Evolutionary conservation across 2,797 vertebrate species (phyloP), one percentile per base, ranked within the genome.

Genomic region (Scolopax rusticola): DNA sequence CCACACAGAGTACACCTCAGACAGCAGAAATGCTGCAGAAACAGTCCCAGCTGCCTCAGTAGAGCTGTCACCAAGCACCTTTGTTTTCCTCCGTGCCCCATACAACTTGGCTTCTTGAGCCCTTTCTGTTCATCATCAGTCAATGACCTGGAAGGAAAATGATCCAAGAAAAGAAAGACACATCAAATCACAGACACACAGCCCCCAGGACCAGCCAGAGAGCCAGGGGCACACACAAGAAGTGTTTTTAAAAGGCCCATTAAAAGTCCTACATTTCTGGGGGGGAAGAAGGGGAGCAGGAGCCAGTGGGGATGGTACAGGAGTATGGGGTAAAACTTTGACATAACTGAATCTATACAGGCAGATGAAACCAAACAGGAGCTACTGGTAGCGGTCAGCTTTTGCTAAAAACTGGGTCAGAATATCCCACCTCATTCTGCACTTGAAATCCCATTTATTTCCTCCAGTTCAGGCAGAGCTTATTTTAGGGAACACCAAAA

Each of bases 131-230:
- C 68, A 70, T 30, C 32, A 27, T 20, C 25, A 70, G 43, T 51
- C 64, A 76, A 33, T 12, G 20, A 89, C 71, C 30, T 64, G 71
- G 71, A 85, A 94, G 70, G 32, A 92, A 83, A 90, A 48, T 8
- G 1, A 87, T 60, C 50, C 3, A 2, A 83, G 47, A 69, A 41
- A 45, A n/a, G n/a, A 0, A 0, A 90, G 50, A 84, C 51, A 33
- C 74, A 79, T 33, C 20, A 79, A 43, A 56, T 41, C 70, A 87
- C 54, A 1, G 9, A 21, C 68, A 36, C 21, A n/a, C 54, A 65
- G 61, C 57, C 57, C 11, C 28, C 9, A 68, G 54, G 25, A 60
- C 8, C 63, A 79, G 67, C 56, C 65, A 56, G 41, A 74, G 7
- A 91, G n/a, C 65, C 36, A 73, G 50, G 18, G 11, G 14, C 63